Conservation (phyloP, 2,797 vertebrate genomes). For the Sebastiscus albofasciatus region DNA sequence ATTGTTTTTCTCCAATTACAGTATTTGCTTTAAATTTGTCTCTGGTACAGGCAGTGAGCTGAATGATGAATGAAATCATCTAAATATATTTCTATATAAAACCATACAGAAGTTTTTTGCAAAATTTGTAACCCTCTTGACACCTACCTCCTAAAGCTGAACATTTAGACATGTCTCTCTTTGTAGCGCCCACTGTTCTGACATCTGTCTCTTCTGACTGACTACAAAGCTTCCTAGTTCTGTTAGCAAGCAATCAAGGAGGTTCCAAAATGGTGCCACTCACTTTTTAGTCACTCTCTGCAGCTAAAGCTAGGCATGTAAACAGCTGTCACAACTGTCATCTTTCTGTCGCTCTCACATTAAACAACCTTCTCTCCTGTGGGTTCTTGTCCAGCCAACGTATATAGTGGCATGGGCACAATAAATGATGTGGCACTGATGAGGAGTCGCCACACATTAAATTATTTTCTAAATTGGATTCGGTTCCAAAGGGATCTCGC, state of each 20-base stretch:
- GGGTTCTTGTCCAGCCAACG: slow-evolving; percentile 16
- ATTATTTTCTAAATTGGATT: slow-evolving; percentile 32
- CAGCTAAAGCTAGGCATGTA: slow-evolving; percentile 20
- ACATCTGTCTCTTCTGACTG: slow-evolving; percentile 35
- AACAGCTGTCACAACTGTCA: slow-evolving; percentile 41
- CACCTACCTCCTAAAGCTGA: slow-evolving; percentile 10
- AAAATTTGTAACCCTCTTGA: background rate
- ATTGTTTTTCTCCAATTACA: background rate
- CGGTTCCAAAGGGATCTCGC: slow-evolving; percentile 17
- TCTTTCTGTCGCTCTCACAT: slow-evolving; percentile 26
- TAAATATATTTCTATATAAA: background rate
- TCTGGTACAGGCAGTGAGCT: background rate
- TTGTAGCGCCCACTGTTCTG: slow-evolving; percentile 17
- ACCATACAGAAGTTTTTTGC: background rate
- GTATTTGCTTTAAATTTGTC: background rate
- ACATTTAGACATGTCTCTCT: slow-evolving; percentile 3
- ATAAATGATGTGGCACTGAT: slow-evolving; percentile 10
- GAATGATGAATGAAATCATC: background rate
- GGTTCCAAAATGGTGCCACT: slow-evolving; percentile 29
- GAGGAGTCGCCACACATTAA: slow-evolving; percentile 4
- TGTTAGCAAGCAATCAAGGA: slow-evolving; percentile 19
- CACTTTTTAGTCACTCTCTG: slow-evolving; percentile 31
- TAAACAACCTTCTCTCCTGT: slow-evolving; percentile 26
- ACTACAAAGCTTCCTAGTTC: slow-evolving; percentile 16
- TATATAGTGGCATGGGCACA: background rate